Base-by-base conservation (phyloP, 1,140 invertebrate species). In the Wasmannia auropunctata region DNA sequence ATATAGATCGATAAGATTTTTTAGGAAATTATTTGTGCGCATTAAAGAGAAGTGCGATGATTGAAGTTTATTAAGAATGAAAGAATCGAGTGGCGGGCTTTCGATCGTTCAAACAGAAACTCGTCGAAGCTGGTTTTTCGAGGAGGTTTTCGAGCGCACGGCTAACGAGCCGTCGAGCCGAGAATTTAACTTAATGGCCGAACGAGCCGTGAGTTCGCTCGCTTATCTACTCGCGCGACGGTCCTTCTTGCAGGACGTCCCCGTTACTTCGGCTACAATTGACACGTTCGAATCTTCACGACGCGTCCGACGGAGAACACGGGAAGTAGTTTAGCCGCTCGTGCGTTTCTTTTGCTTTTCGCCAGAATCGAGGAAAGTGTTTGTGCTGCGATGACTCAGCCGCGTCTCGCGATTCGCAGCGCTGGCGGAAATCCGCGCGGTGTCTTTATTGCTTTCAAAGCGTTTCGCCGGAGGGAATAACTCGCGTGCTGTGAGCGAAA, bases 101-200 rank as follows among this genome's bases (percentile, higher is more conserved):
- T 40, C 25, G 56, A 49, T 37, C 7, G 43, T 46, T 46, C 58
- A 87, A 85, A 88, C 60, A 54, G 84, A 77, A 86, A 81, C 75
- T 86, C 69, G 67, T 2, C 22, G 58, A 56, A 43, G 83, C 84
- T 74, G 84, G 62, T 87, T 89, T 88, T 88, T 89, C 85, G 86
- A 90, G 72, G 37, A 85, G 75, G 60, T 77, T 85, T 84, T 67
- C 88, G 86, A 58, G 60, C 72, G n/a, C 62, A 34, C 72, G 72
- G 54, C 85, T 91, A 91, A 91, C 90, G 88, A 91, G 91, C 86
- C 76, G 86, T 87, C 88, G 88, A 89, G 74, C 65, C 67, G 79
- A 81, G 83, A 86, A 89, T 91, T 89, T 91, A 89, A 86, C 89
- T 89, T 89, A 91, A 91, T 87, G 88, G 83, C 72, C 86, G 62